These are phyloP conservation scores for Heliocidaris erythrogramma DNA, from an alignment of 35 echinoderm and acorn worm genomes.

Conservation along the genomic window DNA sequence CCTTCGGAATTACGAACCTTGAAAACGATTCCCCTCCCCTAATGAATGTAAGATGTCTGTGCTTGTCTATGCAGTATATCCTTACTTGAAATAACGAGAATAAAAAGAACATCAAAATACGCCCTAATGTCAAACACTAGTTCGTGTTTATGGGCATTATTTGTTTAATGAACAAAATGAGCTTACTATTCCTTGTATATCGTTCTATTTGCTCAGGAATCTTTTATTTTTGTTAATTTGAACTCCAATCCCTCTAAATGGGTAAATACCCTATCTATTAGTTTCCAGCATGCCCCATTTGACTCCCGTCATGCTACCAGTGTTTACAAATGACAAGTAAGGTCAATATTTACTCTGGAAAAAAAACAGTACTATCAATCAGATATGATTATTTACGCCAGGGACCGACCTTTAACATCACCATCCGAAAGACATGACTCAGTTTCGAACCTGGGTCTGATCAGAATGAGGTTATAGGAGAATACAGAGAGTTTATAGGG, in stretches of 20 bases:
- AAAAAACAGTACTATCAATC: too few relatives aligned
- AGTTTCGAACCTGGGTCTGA: too few relatives aligned
- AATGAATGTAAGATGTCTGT: neutral
- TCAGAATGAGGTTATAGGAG: too few relatives aligned
- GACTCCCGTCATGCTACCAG: neutral
- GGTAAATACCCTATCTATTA: neutral
- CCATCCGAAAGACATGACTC: too few relatives aligned
- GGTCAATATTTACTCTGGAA: neutral
- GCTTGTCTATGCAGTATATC: neutral
- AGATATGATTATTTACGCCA: too few relatives aligned
- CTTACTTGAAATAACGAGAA: neutral
- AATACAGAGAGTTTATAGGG: too few relatives aligned
- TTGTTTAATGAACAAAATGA: neutral
- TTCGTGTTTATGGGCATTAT: neutral
- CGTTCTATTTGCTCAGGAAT: neutral
- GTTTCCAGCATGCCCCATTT: neutral
- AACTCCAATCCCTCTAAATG: constrained; percentile 1
- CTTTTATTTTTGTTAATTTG: neutral
- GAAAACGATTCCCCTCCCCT: too few relatives aligned
- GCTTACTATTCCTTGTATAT: neutral
- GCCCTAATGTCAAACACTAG: neutral
- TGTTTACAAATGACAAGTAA: neutral
- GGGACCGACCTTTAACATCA: too few relatives aligned
- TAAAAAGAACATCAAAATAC: neutral
- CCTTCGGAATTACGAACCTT: too few relatives aligned